phyloP scores from a whole-genome alignment of 2,113 vertebrate species.

The Scalopus aquaticus region DNA sequence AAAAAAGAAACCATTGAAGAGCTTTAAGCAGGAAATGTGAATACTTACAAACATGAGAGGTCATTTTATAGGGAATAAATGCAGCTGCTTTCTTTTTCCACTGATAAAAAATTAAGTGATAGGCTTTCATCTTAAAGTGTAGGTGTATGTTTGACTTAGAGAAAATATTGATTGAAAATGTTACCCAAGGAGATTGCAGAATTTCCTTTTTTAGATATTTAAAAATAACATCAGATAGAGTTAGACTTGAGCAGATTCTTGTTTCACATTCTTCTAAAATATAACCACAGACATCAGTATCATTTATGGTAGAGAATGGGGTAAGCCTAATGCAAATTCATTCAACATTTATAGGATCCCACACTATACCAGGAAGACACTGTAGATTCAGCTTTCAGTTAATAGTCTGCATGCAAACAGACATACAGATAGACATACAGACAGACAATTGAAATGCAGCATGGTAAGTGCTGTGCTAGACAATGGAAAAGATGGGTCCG shows the following conservation, averaged over 20 bases:
- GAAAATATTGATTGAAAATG: not conserved
- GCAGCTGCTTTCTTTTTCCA: constrained; percentile 31
- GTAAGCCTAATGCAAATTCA: not conserved
- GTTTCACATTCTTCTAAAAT: not conserved
- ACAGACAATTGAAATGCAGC: not conserved
- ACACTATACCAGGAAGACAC: not conserved
- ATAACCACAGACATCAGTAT: not conserved
- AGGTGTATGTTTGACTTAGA: constrained; percentile 15
- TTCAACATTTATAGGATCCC: not conserved
- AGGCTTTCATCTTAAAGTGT: constrained; percentile 31
- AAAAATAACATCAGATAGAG: not conserved
- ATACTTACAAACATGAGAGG: not conserved
- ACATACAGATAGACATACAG: not conserved
- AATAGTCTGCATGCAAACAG: not conserved
- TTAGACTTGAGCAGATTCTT: not conserved
- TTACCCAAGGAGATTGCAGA: not conserved
- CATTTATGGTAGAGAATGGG: not conserved
- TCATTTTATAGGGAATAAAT: constrained; percentile 36
- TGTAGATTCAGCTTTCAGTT: not conserved
- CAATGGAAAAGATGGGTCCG: not conserved
- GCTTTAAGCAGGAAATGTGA: not conserved
- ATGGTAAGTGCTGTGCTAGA: not conserved
- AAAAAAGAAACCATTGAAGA: not conserved
- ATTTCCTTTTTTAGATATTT: not conserved
- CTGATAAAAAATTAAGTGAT: constrained; percentile 12